These are phyloP conservation scores for Strix aluco DNA, from an alignment of 2,113 vertebrate species.

Conservation along the genomic window DNA sequence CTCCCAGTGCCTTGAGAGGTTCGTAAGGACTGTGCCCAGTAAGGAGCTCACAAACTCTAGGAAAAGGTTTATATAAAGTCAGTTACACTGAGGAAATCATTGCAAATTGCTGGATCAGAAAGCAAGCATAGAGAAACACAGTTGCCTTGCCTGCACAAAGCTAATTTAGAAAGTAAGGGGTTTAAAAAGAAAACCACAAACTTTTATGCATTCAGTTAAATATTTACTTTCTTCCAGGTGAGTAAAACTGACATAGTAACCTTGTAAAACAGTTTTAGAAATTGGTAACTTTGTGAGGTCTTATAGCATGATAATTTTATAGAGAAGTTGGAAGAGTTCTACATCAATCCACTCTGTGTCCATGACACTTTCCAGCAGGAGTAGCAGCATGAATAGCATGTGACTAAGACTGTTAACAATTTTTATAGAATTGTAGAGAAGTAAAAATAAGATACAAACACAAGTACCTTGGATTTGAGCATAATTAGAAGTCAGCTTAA, in stretches of 20 bases:
- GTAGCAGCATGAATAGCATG: neutral
- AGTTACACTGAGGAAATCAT: neutral
- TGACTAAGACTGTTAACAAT: neutral
- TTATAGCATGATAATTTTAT: neutral
- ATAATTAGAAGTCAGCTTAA: neutral
- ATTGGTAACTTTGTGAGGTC: fast-evolving
- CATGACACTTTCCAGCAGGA: neutral
- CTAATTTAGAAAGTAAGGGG: neutral
- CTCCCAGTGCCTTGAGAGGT: neutral
- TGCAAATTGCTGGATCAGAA: neutral
- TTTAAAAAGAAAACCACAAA: neutral
- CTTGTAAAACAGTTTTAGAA: neutral
- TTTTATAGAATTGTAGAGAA: neutral
- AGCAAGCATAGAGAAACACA: neutral
- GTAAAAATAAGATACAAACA: neutral
- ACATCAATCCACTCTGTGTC: neutral
- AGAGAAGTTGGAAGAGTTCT: neutral
- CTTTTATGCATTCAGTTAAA: neutral
- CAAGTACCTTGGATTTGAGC: neutral
- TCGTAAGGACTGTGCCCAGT: neutral
- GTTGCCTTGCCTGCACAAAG: neutral
- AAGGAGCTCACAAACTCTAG: neutral
- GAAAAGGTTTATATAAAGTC: neutral
- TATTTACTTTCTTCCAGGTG: neutral
- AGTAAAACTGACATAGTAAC: neutral